Conservation (phyloP, 2,113 vertebrate species). For the Cololabis saira region DNA sequence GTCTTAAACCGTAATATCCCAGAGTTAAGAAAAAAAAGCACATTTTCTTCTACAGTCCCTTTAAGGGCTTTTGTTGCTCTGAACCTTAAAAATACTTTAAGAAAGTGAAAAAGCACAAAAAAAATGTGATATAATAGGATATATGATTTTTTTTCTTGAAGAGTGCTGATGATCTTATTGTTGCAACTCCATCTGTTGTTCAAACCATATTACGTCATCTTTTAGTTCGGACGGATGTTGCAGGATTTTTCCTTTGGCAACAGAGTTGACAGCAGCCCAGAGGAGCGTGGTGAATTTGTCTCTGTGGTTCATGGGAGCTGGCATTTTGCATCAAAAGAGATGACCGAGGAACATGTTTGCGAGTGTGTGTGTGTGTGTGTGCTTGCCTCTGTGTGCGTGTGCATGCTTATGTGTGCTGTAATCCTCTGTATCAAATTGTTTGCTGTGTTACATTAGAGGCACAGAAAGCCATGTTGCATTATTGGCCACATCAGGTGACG, state of each 20-base stretch:
- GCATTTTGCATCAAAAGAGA: slow-evolving; percentile 62
- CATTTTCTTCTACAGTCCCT: neutral
- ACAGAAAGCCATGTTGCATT: slow-evolving; percentile 39
- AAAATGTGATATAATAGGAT: too few relatives aligned
- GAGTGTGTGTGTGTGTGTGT: neutral
- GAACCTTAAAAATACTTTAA: neutral
- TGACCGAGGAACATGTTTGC: slow-evolving; percentile 16
- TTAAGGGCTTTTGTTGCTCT: slow-evolving; percentile 6
- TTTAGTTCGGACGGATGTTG: slow-evolving; percentile 56
- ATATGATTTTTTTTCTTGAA: slow-evolving; percentile 1
- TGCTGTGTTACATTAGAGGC: slow-evolving; percentile 27
- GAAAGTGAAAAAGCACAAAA: neutral
- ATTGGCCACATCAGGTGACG: slow-evolving; percentile 67
- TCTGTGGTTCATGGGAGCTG: slow-evolving; percentile 62
- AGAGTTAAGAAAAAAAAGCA: neutral
- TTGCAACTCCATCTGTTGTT: slow-evolving; percentile 22
- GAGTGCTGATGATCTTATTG: slow-evolving; percentile 35
- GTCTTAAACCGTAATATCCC: too few relatives aligned
- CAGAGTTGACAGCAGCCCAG: slow-evolving; percentile 56
- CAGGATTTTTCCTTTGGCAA: slow-evolving; percentile 50
- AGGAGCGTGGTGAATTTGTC: slow-evolving; percentile 65
- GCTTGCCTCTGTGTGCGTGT: neutral
- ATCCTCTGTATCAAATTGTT: slow-evolving; percentile 29
- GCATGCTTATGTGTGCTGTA: slow-evolving; percentile 27
- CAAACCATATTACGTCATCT: slow-evolving; percentile 57